These are phyloP conservation scores for Clivina fossor DNA, from an alignment of 2,888 invertebrate genomes.

Conservation along the genomic window DNA sequence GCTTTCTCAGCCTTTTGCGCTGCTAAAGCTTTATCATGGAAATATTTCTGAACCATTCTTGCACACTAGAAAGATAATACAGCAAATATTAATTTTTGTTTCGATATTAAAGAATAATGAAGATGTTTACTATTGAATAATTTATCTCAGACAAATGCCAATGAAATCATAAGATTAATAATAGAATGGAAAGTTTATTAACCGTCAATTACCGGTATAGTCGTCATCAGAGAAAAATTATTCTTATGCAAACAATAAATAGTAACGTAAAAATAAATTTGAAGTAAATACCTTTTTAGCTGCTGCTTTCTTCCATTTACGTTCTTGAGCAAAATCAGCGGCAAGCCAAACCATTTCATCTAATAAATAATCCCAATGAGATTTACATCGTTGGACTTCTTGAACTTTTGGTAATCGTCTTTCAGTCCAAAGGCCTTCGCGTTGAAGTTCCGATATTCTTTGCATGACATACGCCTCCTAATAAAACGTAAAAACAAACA, in stretches of 20 bases:
- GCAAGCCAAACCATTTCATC: slow-evolving; percentile 99
- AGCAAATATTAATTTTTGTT: too few relatives aligned
- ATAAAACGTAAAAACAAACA: slow-evolving; percentile 36
- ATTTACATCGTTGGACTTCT: slow-evolving; percentile 86
- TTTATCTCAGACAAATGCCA: slow-evolving; percentile 14
- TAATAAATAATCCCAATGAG: slow-evolving; percentile 97
- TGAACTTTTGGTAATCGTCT: slow-evolving; percentile 87
- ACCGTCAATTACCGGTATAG: not conserved
- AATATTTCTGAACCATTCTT: slow-evolving; percentile 90
- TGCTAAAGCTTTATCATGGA: slow-evolving; percentile 86
- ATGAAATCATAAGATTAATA: not conserved
- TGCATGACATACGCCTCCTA: slow-evolving; percentile 93
- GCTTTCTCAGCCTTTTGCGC: slow-evolving; percentile 91
- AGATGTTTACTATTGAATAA: too few relatives aligned
- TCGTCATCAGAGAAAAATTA: not conserved
- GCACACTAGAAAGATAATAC: too few relatives aligned
- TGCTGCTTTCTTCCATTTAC: slow-evolving; percentile 96
- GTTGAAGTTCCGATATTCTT: slow-evolving; percentile 86
- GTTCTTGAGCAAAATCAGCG: slow-evolving; percentile 95
- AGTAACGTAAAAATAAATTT: too few relatives aligned
- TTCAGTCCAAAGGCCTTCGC: slow-evolving; percentile 94
- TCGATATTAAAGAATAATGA: too few relatives aligned
- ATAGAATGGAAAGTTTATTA: not conserved
- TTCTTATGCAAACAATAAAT: not conserved
- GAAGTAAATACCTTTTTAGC: slow-evolving; percentile 71